Conservation (phyloP, 2,797 vertebrate species). For the Gallinago nigripennis region DNA sequence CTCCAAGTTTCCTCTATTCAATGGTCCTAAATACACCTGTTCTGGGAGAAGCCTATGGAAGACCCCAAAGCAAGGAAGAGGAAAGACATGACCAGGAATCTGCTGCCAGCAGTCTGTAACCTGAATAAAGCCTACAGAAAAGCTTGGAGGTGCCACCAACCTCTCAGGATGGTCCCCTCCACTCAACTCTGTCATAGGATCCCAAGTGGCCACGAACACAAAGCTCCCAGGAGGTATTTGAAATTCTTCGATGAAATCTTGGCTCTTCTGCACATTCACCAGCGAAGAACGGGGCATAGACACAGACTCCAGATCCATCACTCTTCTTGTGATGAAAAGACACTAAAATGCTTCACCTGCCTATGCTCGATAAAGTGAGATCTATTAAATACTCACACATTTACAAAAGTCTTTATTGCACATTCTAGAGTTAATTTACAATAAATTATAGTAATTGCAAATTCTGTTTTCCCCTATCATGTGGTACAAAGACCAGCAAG, state of each 20-base stretch:
- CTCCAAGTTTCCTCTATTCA: neutral
- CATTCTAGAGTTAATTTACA: neutral
- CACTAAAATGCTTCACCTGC: neutral
- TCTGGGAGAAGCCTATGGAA: neutral
- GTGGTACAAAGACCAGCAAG: neutral
- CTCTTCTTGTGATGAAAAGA: neutral
- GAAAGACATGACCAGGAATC: neutral
- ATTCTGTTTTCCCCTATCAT: neutral
- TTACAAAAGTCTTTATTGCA: slow-evolving; percentile 1
- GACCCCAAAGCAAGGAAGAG: neutral
- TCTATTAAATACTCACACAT: neutral
- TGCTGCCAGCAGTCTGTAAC: neutral
- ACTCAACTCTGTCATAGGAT: neutral
- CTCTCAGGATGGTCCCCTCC: neutral
- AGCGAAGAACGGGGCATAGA: neutral
- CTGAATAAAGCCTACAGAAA: neutral
- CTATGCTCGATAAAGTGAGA: neutral
- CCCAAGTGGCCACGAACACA: neutral
- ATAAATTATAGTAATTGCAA: neutral
- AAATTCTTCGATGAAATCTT: neutral
- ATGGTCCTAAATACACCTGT: neutral
- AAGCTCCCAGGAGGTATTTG: neutral
- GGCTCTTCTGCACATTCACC: neutral
- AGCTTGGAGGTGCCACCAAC: neutral
- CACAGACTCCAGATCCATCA: neutral